A percentile compares a stretch with the other conserved stretches of the same genome.
phyloP scores from a whole-genome alignment of 92 coral and sea anemone species.

The Actinostola sp. region DNA sequence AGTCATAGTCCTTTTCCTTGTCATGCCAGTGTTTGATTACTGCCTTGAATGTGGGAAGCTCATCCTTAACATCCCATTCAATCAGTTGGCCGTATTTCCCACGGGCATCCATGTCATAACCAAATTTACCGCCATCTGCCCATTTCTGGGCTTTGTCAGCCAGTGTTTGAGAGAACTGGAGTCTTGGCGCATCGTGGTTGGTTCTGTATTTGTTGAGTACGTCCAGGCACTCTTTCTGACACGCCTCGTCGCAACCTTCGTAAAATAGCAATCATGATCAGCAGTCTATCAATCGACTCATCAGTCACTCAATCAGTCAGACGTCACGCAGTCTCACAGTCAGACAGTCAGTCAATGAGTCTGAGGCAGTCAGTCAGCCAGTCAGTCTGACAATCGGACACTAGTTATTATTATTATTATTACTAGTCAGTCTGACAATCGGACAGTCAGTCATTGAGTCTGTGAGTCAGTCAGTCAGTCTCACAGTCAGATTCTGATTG shows the following conservation, averaged over 20 bases:
- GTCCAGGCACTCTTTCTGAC: conserved; percentile 76
- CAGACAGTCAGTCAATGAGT: too few species aligned
- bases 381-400: too few species aligned
- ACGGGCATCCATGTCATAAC: conserved; percentile 79
- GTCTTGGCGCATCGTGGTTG: conserved; percentile 71
- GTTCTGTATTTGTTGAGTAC: conserved; percentile 78
- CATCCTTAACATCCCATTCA: conserved; percentile 88
- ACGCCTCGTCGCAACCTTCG: conserved; percentile 62
- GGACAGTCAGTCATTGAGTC: too few species aligned
- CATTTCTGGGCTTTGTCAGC: conserved; percentile 79
- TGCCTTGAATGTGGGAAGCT: conserved; percentile 66
- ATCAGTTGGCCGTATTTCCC: conserved; percentile 89
- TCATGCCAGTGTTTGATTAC: conserved; percentile 90
- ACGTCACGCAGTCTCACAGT: too few species aligned
- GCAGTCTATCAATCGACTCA: too few species aligned
- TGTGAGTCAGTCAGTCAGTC: too few species aligned
- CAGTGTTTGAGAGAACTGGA: conserved; percentile 65
- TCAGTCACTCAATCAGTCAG: not conserved
- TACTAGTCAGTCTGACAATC: too few species aligned
- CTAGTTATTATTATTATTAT: too few species aligned
- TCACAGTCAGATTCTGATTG: too few species aligned
- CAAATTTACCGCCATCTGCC: conserved; percentile 89
- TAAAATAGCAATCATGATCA: too few species aligned
- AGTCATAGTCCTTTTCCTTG: conserved; percentile 75
- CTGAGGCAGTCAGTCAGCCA: too few species aligned